Base-by-base conservation (phyloP, 2,888 invertebrate genomes). In the Sisyra nigra region DNA sequence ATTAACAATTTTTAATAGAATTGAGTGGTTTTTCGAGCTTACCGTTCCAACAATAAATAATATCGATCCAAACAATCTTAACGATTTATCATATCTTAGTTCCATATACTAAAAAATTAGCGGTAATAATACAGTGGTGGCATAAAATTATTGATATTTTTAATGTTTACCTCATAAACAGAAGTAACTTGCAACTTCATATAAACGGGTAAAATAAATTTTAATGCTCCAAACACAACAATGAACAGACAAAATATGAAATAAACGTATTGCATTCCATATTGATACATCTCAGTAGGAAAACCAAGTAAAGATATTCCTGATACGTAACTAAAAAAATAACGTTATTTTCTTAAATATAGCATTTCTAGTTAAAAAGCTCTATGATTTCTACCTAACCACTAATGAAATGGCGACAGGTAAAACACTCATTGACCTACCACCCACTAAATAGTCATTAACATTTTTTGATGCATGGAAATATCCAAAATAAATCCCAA, bases 251-350 rank as follows among this genome's bases (percentile, higher is more conserved):
- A 78, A 14, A 69, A 60, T 10, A 71, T 61, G 7, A 80, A 72
- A 54, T 70, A 81, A 2, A 74, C 62, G 55, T 84, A 87, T 54
- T 82, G 81, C 3, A 79, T 80, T 2, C 89, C 88, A 53, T 82
- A 78, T 51, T 83, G 78, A 55, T 86, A 85, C 10, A 85, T 72
- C 59, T 86, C 85, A 0, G 84, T 84, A 1, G 85, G 85, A 6
- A 79, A 75, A 3, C 85, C 84, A 44, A 85, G 64, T 29, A 85
- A 58, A 0, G 84, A 83, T 48, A 85, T 84, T 2, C 83, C 84
- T n/a, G 82, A 83, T 45, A 83, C 72, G 47, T 78, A 82, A 58
- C 82, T 76, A 57, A 46, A 55, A 56, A 35, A 35, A 11, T 13
- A 35, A 24, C 3, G 24, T 24, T 5, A 24, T 24, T 24, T 24